Evolutionary conservation across 1,140 invertebrate species (phyloP), one percentile per base, ranked within the genome.

Genomic region (Phortica variegata): DNA sequence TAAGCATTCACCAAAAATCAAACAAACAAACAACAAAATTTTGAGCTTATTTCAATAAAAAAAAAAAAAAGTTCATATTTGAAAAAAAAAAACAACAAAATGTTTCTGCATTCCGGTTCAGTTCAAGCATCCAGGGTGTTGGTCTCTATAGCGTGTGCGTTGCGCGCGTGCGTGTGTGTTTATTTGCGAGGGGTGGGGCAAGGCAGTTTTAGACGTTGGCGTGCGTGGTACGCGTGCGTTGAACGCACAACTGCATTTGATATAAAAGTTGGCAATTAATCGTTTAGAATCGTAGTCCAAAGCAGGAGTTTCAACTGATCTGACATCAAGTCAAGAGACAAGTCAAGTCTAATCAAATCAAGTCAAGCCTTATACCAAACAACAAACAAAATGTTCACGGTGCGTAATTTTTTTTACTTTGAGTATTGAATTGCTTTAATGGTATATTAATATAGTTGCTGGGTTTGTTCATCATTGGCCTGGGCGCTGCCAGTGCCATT

Each of bases 241-340:
- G n/a, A n/a, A n/a, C n/a, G n/a, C n/a, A n/a, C n/a, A 26, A 26
- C 23, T 26, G 23, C 23, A 26, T 52, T 51, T 39, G 48, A 48
- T 74, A 74, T 73, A 74, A 63, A 74, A 74, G 71, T 71, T 61
- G 58, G 55, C 54, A 57, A 32, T 47, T 33, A 53, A 47, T 56
- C 60, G 69, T 52, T 56, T 57, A 60, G 54, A 58, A 56, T 58
- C 71, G 68, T 74, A 74, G 71, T 74, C 56, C 59, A 74, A 53
- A 55, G 46, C 59, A 73, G 63, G 59, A 65, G 65, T 51, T 58
- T 19, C 51, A 71, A 61, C 43, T 43, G 60, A 50, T 58, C 31
- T 43, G 51, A 65, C 49, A 39, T 51, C 39, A 58, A 58, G 19
- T 32, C 37, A 34, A 40, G 29, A 15, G 26, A 15, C 6, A 36